Conservation (phyloP, 2,797 vertebrate species). For the Danio choprae region DNA sequence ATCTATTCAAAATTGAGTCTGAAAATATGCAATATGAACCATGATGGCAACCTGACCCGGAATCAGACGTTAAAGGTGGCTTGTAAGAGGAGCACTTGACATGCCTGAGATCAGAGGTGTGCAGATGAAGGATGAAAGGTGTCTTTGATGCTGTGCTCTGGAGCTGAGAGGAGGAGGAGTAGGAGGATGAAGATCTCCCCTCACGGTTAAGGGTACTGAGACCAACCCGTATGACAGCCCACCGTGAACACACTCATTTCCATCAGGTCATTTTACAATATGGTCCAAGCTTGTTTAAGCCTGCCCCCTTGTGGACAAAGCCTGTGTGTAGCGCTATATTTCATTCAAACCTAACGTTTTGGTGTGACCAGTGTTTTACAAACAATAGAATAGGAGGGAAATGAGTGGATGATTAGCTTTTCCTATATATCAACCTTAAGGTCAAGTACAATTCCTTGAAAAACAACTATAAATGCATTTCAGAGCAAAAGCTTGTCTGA, state of each 20-base stretch:
- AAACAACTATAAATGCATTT: too few species aligned
- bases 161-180: conserved; percentile 12
- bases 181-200: conserved; percentile 2
- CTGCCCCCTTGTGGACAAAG: conserved; percentile 58
- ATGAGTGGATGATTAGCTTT: too few species aligned
- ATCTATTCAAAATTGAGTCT: not conserved
- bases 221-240: conserved; percentile 1
- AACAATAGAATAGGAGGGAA: not conserved
- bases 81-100: not conserved
- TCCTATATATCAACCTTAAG: too few species aligned
- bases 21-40: not conserved
- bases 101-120: conserved; percentile 16
- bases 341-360: not conserved
- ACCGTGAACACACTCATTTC: conserved; percentile 10
- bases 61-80: conserved; percentile 8
- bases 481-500: too few species aligned
- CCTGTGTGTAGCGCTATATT: not conserved
- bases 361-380: not conserved
- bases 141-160: conserved; percentile 27
- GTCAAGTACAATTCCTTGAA: too few species aligned
- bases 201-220: conserved; percentile 10
- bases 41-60: not conserved
- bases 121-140: conserved; percentile 1
- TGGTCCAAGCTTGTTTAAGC: conserved; percentile 31
- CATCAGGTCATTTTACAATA: not conserved